A percentile compares a stretch with the other conserved stretches of the same genome.
These are phyloP conservation scores for Apodemia mormo DNA, from an alignment of 2,888 invertebrate species.

Conservation along the genomic window DNA sequence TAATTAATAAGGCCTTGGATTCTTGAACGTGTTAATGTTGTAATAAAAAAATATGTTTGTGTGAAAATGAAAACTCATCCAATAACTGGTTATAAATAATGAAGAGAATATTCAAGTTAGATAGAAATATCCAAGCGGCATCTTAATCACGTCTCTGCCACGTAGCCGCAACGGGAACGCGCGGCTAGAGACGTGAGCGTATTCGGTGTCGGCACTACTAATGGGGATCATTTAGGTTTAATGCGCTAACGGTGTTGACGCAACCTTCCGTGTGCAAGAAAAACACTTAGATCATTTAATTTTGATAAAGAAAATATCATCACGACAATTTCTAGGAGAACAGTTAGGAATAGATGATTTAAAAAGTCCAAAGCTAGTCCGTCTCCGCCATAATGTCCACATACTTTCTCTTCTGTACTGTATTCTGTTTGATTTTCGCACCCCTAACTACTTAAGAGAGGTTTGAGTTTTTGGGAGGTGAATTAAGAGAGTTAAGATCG, in stretches of 20 bases:
- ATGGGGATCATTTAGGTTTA: conserved; percentile 26
- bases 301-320: neutral
- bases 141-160: conserved; percentile 24
- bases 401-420: too few relatives aligned
- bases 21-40: too few relatives aligned
- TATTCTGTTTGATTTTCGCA: too few relatives aligned
- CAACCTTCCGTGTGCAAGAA: conserved; percentile 10
- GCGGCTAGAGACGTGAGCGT: conserved; percentile 33
- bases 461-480: too few relatives aligned
- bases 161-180: conserved; percentile 26
- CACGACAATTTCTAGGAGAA: too few relatives aligned
- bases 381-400: too few relatives aligned
- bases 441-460: too few relatives aligned
- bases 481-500: too few relatives aligned
- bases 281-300: neutral
- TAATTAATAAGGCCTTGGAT: too few relatives aligned
- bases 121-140: conserved; percentile 24
- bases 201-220: conserved; percentile 30
- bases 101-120: conserved; percentile 13
- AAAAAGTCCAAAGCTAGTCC: too few relatives aligned
- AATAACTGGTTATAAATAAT: conserved; percentile 15
- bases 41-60: neutral
- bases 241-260: conserved; percentile 21
- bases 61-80: neutral
- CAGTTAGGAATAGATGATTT: too few relatives aligned